Evolutionary conservation across 2,888 invertebrate genomes (phyloP), one percentile per base, ranked within the genome.

Genomic region (Pollenia angustigena): DNA sequence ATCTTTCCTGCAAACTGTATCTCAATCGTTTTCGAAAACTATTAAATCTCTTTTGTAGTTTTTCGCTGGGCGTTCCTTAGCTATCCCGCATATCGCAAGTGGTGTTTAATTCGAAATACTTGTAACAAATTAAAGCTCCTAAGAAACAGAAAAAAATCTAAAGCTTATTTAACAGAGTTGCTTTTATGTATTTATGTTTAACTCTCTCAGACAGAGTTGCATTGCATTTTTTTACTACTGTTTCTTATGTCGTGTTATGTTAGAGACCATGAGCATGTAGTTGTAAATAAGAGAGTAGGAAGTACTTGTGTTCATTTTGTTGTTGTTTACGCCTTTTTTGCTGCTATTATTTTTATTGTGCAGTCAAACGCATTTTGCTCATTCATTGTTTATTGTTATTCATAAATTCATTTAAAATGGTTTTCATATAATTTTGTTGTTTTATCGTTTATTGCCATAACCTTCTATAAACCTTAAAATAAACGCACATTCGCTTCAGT

Each of bases 331-430:
- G 64, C 56, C 66, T 9, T 42, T 80, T 66, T 64, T 56, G 12
- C 69, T 66, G 12, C 12, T 18, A 6, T 12, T 54, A 10, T 42
- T 71, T 62, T 62, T 85, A 79, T 78, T 85, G 85, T 83, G 84
- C 85, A 85, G 85, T 85, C 82, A 85, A 78, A 82, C 56, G 68
- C 82, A 82, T 82, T 81, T 74, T 81, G 83, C 74, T 69, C 85
- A 75, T 66, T 89, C 89, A 88, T 89, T 89, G 89, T 90, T 90
- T 89, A 88, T 88, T 87, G 88, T 88, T 88, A 90, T 89, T 87
- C 90, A 88, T 90, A 90, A 91, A 90, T 90, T 90, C 89, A 91
- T 91, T 90, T 89, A 88, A 87, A 90, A 89, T 80, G 69, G 23
- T 71, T 80, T 76, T 71, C 40, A 66, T 87, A 78, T 79, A 48